These are phyloP conservation scores for Hylaea fasciaria DNA, from an alignment of 2,888 invertebrate species.

Conservation along the genomic window DNA sequence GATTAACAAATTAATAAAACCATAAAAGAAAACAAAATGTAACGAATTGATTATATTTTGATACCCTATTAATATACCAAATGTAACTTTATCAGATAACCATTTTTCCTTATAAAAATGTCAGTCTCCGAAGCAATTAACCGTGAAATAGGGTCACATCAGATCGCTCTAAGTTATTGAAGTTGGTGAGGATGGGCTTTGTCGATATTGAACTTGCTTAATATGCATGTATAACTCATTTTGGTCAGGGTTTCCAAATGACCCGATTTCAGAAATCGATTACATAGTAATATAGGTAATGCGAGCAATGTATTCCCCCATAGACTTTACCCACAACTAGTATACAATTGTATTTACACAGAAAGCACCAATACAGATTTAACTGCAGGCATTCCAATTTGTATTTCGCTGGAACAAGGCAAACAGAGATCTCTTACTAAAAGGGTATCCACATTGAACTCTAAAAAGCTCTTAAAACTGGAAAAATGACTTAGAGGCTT, in stretches of 20 bases:
- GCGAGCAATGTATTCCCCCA: no score
- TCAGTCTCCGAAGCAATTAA: slow-evolving; percentile 46
- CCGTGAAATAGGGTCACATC: slow-evolving; percentile 53
- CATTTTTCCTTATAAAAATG: slow-evolving; percentile 24
- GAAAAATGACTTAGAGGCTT: slow-evolving; percentile 36
- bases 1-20: no score
- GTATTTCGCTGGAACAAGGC: slow-evolving; percentile 14
- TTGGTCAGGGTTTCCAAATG: no score
- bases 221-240: slow-evolving; percentile 7
- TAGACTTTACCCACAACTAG: not conserved
- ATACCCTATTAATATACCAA: not conserved
- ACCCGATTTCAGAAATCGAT: no score
- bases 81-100: slow-evolving; percentile 11
- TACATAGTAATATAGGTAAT: no score
- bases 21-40: no score
- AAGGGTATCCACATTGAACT: slow-evolving; percentile 27
- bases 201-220: slow-evolving; percentile 30
- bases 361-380: not conserved
- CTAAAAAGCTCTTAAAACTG: slow-evolving; percentile 37
- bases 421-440: slow-evolving; percentile 7
- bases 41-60: no score
- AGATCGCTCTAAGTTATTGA: slow-evolving; percentile 43
- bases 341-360: not conserved
- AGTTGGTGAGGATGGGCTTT: slow-evolving; percentile 26
- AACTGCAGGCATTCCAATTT: slow-evolving; percentile 1